Evolutionary conservation across 2,113 vertebrate genomes (phyloP).

Genomic region (Centropus unirufus): DNA sequence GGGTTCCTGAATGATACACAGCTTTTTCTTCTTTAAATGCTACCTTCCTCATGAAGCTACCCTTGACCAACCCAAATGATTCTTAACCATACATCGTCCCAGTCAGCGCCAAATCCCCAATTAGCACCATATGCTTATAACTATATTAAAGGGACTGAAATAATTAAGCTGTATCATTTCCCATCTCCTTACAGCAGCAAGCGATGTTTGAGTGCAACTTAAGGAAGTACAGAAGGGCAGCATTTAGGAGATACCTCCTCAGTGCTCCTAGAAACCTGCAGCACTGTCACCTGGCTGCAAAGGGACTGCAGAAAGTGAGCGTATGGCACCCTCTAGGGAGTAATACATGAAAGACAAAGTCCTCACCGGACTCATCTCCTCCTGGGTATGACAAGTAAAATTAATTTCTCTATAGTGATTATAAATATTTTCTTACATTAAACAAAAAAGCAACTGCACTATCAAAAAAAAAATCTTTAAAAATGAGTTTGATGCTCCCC

Average conservation of each 20-base stretch:
- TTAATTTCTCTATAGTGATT: neutral
- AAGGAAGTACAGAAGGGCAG: fast-evolving
- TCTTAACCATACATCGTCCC: fast-evolving
- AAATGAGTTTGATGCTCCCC: neutral
- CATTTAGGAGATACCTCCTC: fast-evolving
- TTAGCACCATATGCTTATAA: fast-evolving
- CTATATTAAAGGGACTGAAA: fast-evolving
- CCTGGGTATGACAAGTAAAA: neutral
- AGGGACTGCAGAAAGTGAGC: neutral
- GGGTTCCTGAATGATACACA: neutral
- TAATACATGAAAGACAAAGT: slow-evolving; percentile 5
- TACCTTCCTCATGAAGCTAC: neutral
- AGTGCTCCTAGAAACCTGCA: fast-evolving
- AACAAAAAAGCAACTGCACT: no score
- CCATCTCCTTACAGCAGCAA: neutral
- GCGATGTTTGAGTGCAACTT: neutral
- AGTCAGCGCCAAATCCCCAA: fast-evolving
- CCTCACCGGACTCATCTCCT: neutral
- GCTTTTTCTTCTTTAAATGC: neutral
- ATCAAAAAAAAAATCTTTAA: neutral
- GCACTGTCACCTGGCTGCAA: neutral
- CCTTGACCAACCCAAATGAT: neutral
- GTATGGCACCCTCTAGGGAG: slow-evolving; percentile 80
- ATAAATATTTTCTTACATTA: neutral
- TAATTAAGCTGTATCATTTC: neutral